These are phyloP conservation scores for Orchestia grillus DNA, from an alignment of 1,140 invertebrate species.

Conservation along the genomic window DNA sequence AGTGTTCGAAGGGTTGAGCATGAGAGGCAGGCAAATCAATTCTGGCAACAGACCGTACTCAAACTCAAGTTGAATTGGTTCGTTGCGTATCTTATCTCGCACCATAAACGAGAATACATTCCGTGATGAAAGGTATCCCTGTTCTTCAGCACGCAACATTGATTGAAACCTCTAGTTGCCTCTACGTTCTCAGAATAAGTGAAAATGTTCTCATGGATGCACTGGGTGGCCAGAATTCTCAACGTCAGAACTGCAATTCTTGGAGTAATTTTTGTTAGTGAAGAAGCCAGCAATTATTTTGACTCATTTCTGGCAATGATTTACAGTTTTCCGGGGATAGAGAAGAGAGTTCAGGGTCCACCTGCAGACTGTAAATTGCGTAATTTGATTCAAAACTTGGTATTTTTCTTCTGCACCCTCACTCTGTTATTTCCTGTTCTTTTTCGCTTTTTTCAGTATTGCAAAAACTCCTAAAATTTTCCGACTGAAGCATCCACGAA, in stretches of 20 bases:
- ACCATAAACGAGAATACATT: background rate
- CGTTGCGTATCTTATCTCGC: no score
- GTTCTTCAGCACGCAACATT: no score
- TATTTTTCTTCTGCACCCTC: background rate
- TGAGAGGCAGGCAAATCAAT: no score
- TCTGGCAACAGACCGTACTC: no score
- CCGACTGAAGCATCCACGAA: background rate
- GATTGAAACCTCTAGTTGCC: background rate
- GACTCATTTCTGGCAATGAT: background rate
- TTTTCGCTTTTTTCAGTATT: background rate
- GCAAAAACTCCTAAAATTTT: background rate
- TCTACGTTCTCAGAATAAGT: background rate
- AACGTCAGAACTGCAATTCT: background rate
- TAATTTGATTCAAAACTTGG: background rate
- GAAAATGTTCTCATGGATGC: background rate
- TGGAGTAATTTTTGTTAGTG: background rate
- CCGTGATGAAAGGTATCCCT: no score
- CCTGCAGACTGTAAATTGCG: background rate
- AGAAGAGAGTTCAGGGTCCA: background rate
- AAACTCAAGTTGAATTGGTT: no score
- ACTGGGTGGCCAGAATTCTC: no score
- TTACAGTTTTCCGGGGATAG: background rate
- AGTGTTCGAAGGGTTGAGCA: no score
- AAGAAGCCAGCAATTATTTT: background rate
- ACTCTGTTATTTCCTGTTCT: background rate